phyloP scores from a whole-genome alignment of 2,888 invertebrate species.

The Cyaniris semiargus region DNA sequence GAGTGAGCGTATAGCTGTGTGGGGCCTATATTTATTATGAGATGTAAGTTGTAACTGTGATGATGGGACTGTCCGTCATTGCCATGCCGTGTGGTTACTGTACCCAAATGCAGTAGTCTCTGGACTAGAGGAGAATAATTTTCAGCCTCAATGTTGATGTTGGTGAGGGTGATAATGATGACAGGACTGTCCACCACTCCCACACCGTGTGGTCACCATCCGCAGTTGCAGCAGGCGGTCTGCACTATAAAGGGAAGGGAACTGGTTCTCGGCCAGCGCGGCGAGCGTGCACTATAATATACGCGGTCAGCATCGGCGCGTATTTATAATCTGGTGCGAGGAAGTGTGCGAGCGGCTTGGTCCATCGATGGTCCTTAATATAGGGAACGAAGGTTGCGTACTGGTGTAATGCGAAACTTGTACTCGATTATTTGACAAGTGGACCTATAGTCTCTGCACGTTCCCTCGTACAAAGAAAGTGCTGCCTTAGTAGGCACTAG shows the following conservation, averaged over 20 bases:
- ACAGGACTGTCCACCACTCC: background rate
- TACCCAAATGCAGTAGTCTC: too few relatives aligned
- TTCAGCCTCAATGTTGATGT: too few relatives aligned
- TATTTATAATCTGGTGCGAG: background rate
- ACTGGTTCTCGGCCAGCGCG: conserved; percentile 69
- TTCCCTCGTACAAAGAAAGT: too few relatives aligned
- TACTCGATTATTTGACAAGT: background rate
- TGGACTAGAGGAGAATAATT: too few relatives aligned
- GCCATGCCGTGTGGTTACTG: too few relatives aligned
- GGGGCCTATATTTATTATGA: too few relatives aligned
- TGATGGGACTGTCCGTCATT: too few relatives aligned
- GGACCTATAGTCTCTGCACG: too few relatives aligned
- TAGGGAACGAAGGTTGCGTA: too few relatives aligned
- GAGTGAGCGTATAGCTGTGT: too few relatives aligned
- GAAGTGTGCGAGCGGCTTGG: background rate
- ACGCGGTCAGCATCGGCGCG: conserved; percentile 44
- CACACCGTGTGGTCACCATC: conserved; percentile 49
- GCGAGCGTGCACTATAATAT: conserved; percentile 53
- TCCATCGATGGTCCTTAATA: background rate
- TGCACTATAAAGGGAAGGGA: conserved; percentile 73
- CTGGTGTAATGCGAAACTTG: background rate
- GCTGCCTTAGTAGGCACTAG: too few relatives aligned
- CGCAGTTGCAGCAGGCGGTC: conserved; percentile 77
- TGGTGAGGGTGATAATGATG: background rate
- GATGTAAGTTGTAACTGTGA: too few relatives aligned